Conservation (phyloP, 1,140 invertebrate genomes). For the Popillia japonica region DNA sequence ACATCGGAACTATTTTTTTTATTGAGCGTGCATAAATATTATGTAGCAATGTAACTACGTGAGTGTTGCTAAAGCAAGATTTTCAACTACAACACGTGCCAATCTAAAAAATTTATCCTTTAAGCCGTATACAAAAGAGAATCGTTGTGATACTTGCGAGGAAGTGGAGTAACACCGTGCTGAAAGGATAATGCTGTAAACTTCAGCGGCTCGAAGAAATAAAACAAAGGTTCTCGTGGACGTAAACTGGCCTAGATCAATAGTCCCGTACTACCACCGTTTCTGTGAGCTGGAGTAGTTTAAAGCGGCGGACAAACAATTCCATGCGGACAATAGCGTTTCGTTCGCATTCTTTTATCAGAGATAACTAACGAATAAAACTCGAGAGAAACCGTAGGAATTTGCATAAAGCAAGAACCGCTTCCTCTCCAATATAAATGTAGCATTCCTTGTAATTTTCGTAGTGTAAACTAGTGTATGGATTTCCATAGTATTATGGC, state of each 20-base stretch:
- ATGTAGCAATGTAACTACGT: background rate
- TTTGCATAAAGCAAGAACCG: conserved; percentile 5
- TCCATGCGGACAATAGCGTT: background rate
- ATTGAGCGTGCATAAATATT: background rate
- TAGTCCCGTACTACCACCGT: background rate
- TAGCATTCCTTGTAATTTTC: background rate
- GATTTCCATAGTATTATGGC: background rate
- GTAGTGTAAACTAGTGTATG: background rate
- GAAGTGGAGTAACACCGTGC: background rate
- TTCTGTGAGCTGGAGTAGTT: background rate
- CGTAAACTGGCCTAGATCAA: conserved; percentile 13
- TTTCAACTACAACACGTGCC: background rate
- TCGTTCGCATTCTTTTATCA: conserved; percentile 9
- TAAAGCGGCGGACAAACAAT: conserved; percentile 9
- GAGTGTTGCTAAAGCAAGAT: background rate
- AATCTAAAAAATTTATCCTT: background rate
- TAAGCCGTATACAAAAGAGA: background rate
- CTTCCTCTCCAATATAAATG: background rate
- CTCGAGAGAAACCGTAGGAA: background rate
- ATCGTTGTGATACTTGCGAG: background rate
- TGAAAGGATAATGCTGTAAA: conserved; percentile 18
- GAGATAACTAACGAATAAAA: conserved; percentile 5
- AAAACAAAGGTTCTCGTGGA: background rate
- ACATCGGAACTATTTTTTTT: too few species aligned
- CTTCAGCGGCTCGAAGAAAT: conserved; percentile 4